Percentiles rank a stretch among this genome's conserved stretches.
Evolutionary conservation across 2,888 invertebrate genomes (phyloP).

Genomic region (Pollenia amentaria): DNA sequence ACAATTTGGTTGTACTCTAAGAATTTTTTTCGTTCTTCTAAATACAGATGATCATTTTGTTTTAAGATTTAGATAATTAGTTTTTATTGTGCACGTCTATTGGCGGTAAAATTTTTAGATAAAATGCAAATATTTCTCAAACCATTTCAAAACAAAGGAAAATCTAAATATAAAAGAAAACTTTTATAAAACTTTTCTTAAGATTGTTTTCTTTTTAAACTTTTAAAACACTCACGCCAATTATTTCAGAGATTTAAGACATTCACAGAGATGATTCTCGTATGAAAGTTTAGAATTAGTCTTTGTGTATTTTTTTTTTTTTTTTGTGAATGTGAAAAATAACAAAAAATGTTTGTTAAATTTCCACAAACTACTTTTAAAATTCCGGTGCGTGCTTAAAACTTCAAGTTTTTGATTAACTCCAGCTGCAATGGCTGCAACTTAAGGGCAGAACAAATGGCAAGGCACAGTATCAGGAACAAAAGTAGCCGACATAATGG

Average conservation of each 20-base stretch:
- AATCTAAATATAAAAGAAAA: not conserved
- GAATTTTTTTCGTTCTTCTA: not conserved
- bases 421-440: conserved; percentile 29
- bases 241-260: not conserved
- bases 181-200: not conserved
- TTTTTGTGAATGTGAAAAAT: no score
- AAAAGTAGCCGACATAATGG: conserved; percentile 57
- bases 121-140: conserved; percentile 21
- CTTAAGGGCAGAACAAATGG: conserved; percentile 22
- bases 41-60: conserved; percentile 4
- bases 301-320: no score
- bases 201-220: not conserved
- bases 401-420: conserved; percentile 68
- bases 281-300: not conserved
- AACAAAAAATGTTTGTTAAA: conserved; percentile 29
- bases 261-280: not conserved
- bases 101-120: conserved; percentile 24
- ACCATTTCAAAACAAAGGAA: not conserved
- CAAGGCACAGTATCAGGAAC: conserved; percentile 43
- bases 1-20: no score
- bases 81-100: conserved; percentile 23
- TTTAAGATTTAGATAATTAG: conserved; percentile 27
- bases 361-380: conserved; percentile 59
- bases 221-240: not conserved
- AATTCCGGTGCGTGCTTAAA: conserved; percentile 69